These are phyloP conservation scores for Torymus texanus DNA, from an alignment of 2,888 invertebrate genomes.

Conservation along the genomic window DNA sequence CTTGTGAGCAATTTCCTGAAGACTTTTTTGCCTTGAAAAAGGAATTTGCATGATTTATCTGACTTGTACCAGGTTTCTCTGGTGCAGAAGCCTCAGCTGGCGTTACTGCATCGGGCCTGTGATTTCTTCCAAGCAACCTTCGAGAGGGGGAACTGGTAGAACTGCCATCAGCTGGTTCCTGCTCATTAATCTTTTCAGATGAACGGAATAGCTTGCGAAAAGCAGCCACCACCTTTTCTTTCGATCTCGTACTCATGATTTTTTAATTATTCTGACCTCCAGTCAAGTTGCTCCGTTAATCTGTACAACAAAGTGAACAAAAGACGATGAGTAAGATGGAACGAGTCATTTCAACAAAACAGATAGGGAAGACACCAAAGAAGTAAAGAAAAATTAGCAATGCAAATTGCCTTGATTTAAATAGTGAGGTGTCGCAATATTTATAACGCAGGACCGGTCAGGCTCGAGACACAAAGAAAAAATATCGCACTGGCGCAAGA, in stretches of 20 bases:
- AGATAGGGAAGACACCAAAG: background rate
- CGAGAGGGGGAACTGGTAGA: constrained; percentile 80
- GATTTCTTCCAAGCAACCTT: constrained; percentile 75
- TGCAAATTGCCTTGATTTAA: constrained; percentile 40
- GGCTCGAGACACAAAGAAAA: constrained; percentile 21
- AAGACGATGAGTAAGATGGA: background rate
- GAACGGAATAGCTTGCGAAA: constrained; percentile 87
- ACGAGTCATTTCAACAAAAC: background rate
- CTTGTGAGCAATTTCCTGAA: constrained; percentile 64
- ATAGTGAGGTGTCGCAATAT: constrained; percentile 18
- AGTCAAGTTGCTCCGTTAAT: constrained; percentile 12
- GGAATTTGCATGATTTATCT: constrained; percentile 63
- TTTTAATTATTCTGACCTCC: constrained; percentile 6
- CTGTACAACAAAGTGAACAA: constrained; percentile 31
- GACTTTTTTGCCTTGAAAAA: constrained; percentile 72
- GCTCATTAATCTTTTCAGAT: constrained; percentile 82
- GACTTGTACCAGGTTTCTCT: constrained; percentile 68
- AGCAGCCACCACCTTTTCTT: constrained; percentile 88
- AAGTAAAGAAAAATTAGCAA: constrained; percentile 26
- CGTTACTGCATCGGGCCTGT: constrained; percentile 71
- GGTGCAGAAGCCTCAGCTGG: constrained; percentile 69
- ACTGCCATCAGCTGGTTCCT: constrained; percentile 78
- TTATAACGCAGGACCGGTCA: constrained; percentile 20
- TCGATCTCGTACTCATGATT: constrained; percentile 85
- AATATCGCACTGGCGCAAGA: background rate